phyloP scores from a whole-genome alignment of 2,113 vertebrate species.

The Caloenas nicobarica region DNA sequence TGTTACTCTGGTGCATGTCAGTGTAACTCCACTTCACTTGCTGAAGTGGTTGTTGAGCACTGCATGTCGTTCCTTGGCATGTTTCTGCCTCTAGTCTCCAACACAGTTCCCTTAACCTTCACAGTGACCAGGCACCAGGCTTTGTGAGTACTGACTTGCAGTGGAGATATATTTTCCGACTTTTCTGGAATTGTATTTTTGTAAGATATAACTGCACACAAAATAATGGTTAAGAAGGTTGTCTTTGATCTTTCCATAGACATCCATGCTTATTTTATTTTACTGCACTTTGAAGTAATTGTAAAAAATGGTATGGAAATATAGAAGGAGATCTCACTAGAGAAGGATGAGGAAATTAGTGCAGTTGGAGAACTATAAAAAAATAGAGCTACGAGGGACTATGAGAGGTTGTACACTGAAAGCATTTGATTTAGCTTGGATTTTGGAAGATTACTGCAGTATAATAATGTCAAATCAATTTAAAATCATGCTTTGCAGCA shows the following conservation, averaged over 20 bases:
- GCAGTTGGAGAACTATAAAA: not conserved
- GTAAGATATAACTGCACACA: not conserved
- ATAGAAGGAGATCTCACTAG: not conserved
- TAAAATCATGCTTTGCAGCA: not conserved
- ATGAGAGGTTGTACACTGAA: not conserved
- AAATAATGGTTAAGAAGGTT: not conserved
- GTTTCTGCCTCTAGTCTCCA: not conserved
- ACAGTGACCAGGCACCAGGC: not conserved
- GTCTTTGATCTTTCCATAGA: slow-evolving; percentile 13
- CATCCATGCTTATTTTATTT: slow-evolving; percentile 11
- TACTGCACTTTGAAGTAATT: slow-evolving; percentile 31
- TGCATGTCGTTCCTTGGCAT: rapidly evolving
- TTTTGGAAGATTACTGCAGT: slow-evolving; percentile 6
- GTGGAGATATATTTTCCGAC: not conserved
- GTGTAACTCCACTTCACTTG: not conserved
- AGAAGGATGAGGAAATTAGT: slow-evolving; percentile 7
- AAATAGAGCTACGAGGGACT: not conserved
- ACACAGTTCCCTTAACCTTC: not conserved
- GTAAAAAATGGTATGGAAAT: slow-evolving; percentile 14
- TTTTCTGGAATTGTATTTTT: slow-evolving; percentile 14
- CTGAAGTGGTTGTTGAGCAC: not conserved
- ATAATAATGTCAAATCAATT: slow-evolving; percentile 1
- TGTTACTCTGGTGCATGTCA: rapidly evolving
- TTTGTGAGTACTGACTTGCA: not conserved
- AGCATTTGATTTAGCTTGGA: slow-evolving; percentile 3